These are phyloP conservation scores for Marmota monax DNA, from an alignment of 2,113 vertebrate genomes.

Conservation along the genomic window DNA sequence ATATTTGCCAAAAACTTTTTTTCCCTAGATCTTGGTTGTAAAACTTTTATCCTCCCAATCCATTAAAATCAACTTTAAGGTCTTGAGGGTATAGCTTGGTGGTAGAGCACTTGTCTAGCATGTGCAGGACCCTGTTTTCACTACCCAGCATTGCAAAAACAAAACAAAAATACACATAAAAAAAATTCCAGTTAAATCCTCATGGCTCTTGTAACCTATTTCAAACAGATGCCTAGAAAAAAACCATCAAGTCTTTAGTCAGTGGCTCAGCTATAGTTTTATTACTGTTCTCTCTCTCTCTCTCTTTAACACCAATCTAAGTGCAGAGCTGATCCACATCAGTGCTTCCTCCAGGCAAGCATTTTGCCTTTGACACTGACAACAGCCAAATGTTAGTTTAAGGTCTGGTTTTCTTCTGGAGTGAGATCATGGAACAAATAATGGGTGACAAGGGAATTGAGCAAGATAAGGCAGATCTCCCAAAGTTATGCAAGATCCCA, in stretches of 20 bases:
- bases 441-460: not conserved
- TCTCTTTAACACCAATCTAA: not conserved
- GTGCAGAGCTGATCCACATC: not conserved
- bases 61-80: not conserved
- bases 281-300: not conserved
- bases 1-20: not conserved
- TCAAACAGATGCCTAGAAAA: not conserved
- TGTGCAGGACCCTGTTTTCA: no score
- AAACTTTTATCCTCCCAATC: not conserved
- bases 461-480: not conserved
- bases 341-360: not conserved
- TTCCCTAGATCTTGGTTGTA: slow-evolving; percentile 12
- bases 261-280: not conserved
- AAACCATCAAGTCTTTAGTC: not conserved
- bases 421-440: not conserved
- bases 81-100: no score
- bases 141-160: no score
- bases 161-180: not conserved
- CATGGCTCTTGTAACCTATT: not conserved
- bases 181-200: slow-evolving; percentile 18
- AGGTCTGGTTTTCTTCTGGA: slow-evolving; percentile 1
- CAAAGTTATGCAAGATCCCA: not conserved
- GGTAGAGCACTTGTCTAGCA: no score
- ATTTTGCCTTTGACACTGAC: not conserved
- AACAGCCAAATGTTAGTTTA: not conserved